Evolutionary conservation across 2,113 vertebrate genomes (phyloP), one percentile per base, ranked within the genome.

Genomic region (Agelaius phoeniceus): DNA sequence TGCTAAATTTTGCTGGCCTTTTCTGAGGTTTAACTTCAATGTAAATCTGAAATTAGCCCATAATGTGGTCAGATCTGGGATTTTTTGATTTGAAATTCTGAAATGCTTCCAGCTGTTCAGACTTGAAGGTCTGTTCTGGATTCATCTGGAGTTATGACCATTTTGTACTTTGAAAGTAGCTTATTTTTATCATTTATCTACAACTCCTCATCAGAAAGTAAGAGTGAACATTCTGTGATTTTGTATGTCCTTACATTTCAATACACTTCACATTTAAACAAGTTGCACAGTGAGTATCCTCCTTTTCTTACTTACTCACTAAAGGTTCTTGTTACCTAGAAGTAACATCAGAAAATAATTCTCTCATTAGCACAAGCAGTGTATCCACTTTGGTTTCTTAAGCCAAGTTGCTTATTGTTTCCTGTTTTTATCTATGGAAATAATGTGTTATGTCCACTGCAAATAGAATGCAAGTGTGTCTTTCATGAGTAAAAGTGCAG

Each of bases 1-100:
- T 87, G 68, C 72, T 91, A 48, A 54, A 89, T 89, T 85, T 76
- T 91, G 22, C 67, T 94, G 75, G 52, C 59, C 75, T 94, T 88
- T 86, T 48, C 51, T 69, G 6, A 87, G 77, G 55, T 63, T 82
- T 39, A 73, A 28, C 41, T 90, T 61, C 13, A 4, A 79, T 59
- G 35, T 87, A 61, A 89, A 69, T 73, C 66, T 88, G 87, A 91
- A 94, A 66, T 91, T 85, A 93, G 74, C 28, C 54, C 33, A 21
- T 62, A 54, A 63, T 62, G 23, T 78, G 68, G 28, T 87, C 80
- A 72, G 69, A 61, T 65, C 69, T 84, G 57, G 30, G 52, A 26
- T 78, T 77, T 90, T 74, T 55, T 48, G 55, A 85, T 73, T 30
- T 63, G 59, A 80, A 88, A 35, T 96, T 85, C 31, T 6, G 2